Evolutionary conservation across 2,888 invertebrate genomes (phyloP), one percentile per base, ranked within the genome.

Genomic region (Parnassius orleans): DNA sequence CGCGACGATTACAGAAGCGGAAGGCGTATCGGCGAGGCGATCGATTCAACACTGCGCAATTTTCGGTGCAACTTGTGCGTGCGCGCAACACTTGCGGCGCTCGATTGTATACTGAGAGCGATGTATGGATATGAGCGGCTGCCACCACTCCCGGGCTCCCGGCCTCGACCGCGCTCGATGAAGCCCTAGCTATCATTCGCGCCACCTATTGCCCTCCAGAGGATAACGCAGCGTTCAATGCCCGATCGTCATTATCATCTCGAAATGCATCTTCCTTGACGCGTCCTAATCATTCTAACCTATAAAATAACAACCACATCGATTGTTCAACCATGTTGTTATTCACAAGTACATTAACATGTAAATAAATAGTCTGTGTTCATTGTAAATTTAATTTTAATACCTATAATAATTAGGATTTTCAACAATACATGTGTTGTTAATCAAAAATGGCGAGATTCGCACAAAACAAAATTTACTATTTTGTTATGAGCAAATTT

Each of bases 41-140:
- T 75, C 77, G 77, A 72, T 68, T 72, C 74, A 76, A 48, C 48
- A 72, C 77, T 81, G 80, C 80, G 80, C 81, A 81, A 62, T 65
- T 70, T 74, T 64, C 68, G 63, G 65, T 71, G 72, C 71, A 69
- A 65, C 50, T 24, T 59, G 68, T 72, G 86, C 87, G 88, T 80
- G 83, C 90, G 90, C 89, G 89, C 90, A 85, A 77, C 85, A 83
- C 84, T 84, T 77, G 79, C 78, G 84, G 79, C 89, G 90, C 81
- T 86, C 88, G 87, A 83, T 80, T 84, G 82, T 84, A 81, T 69
- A 90, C 90, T 91, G 90, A 88, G 72, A 80, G 78, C 77, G 81
- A 75, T 76, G 74, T 75, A 81, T 80, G 80, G 66, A 52, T 75
- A 81, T 80, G 80, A 67, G 53, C 68, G 83, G 69, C 78, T 78